Evolutionary conservation across 1,140 invertebrate genomes (phyloP).

Genomic region (Lordiphosa stackelbergi): DNA sequence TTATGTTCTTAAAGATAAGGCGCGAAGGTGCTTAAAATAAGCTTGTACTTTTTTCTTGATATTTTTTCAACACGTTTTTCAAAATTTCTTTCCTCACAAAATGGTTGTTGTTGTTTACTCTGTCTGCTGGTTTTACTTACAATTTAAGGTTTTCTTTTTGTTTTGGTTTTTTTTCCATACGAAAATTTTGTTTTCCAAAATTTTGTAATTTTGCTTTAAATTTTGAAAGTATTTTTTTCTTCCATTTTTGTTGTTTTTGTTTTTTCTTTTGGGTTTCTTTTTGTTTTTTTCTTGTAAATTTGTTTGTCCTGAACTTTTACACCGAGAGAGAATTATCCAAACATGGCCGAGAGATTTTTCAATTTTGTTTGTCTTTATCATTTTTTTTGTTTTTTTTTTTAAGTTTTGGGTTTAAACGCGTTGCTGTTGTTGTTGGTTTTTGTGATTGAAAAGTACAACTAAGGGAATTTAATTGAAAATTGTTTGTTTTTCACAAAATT

Average conservation of each 20-base stretch:
- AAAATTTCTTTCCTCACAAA: conserved; percentile 35
- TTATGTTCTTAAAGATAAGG: conserved; percentile 83
- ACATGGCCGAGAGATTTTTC: conserved; percentile 76
- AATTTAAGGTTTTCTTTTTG: conserved; percentile 50
- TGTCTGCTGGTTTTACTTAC: conserved; percentile 44
- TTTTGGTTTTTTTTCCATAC: conserved; percentile 52
- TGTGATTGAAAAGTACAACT: conserved; percentile 64
- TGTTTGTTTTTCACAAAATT: conserved; percentile 44
- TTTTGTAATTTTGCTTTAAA: conserved; percentile 70
- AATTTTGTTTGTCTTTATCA: conserved; percentile 49
- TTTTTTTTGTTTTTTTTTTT: conserved; percentile 37
- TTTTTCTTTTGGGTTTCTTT: conserved; percentile 34
- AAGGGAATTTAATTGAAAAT: conserved; percentile 30
- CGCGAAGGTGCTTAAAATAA: conserved; percentile 85
- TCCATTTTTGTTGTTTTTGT: conserved; percentile 31
- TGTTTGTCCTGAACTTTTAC: conserved; percentile 76
- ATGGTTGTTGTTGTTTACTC: conserved; percentile 19
- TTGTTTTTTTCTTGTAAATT: conserved; percentile 58
- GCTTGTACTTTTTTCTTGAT: conserved; percentile 85
- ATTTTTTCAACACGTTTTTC: conserved; percentile 77
- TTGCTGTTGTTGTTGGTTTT: conserved; percentile 41
- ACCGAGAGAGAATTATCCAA: conserved; percentile 77
- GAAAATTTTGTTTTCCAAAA: conserved; percentile 71
- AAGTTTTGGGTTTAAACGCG: conserved; percentile 49
- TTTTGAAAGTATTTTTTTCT: conserved; percentile 49